Evolutionary conservation across 2,888 invertebrate species (phyloP), one percentile per base, ranked within the genome.

Genomic region (Philaethria dido): DNA sequence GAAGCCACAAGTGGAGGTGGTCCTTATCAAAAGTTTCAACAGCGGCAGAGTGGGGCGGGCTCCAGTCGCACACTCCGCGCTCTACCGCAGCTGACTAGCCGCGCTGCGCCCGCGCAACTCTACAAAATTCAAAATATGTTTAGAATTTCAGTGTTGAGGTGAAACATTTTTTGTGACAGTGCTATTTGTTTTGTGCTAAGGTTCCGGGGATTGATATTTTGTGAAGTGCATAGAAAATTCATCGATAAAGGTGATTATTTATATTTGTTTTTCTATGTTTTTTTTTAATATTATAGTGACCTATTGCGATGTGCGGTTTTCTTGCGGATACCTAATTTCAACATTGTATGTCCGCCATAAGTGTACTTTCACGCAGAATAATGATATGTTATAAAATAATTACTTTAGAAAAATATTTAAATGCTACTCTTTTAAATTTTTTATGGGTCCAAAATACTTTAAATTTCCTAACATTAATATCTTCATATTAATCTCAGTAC

Each of bases 11-110:
- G 79, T 80, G 78, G 83, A 79, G 81, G 80, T 81, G 82, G 85
- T 85, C 88, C 88, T 89, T 89, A 90, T 90, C 90, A 86, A 78
- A 80, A 74, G 83, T 86, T 87, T 83, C 82, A 77, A 85, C 86
- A 85, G 82, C 78, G 63, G 61, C 76, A 83, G 84, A 85, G 89
- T 87, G 89, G 88, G 89, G 89, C 81, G 69, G 74, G 72, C 59
- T 16, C 68, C 68, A 45, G 69, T 61, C 45, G 52, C 52, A 80
- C 86, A 88, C 81, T 84, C 78, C 81, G 84, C 81, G 86, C 79
- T 81, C 80, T 75, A 82, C 83, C 82, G 83, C 83, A 84, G 81
- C 75, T 76, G 78, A 78, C 79, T 42, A 14, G 84, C 82, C 77
- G 87, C 87, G 85, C 77, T 80, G 89, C 91, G 89, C 87, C 64